These are phyloP conservation scores for Herpetotheres cachinnans DNA, from an alignment of 2,113 vertebrate species.

Conservation along the genomic window DNA sequence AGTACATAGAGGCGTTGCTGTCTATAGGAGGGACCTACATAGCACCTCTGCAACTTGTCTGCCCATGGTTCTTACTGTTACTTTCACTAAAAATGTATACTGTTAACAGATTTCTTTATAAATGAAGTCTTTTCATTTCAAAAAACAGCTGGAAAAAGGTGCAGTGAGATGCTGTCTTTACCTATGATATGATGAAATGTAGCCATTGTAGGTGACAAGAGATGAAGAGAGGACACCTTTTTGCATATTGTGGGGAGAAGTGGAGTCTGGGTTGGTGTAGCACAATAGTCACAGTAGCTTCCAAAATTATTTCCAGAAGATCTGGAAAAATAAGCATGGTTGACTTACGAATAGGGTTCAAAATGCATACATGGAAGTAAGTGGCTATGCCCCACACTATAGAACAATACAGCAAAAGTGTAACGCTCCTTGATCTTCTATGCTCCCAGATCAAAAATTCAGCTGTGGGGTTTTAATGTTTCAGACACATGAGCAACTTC, in stretches of 20 bases:
- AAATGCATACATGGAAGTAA: background rate
- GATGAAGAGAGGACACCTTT: background rate
- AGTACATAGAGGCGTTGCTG: background rate
- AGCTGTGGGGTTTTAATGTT: background rate
- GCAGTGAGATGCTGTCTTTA: background rate
- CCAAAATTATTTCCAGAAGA: background rate
- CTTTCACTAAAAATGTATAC: background rate
- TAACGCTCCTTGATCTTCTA: background rate
- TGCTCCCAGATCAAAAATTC: background rate
- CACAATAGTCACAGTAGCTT: background rate
- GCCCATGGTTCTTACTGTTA: background rate
- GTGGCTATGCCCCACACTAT: background rate
- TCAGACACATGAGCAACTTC: background rate
- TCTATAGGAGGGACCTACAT: background rate
- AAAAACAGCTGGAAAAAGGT: background rate
- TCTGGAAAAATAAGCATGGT: background rate
- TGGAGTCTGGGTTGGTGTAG: background rate
- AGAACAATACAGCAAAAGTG: background rate
- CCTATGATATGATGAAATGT: background rate
- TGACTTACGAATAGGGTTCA: background rate
- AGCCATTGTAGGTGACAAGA: background rate
- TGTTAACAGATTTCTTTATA: background rate
- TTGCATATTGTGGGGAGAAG: background rate
- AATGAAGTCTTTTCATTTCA: background rate
- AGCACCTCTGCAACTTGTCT: background rate